Conservation (phyloP, 2,797 vertebrate genomes). For the Brachyrhaphis roseni region DNA sequence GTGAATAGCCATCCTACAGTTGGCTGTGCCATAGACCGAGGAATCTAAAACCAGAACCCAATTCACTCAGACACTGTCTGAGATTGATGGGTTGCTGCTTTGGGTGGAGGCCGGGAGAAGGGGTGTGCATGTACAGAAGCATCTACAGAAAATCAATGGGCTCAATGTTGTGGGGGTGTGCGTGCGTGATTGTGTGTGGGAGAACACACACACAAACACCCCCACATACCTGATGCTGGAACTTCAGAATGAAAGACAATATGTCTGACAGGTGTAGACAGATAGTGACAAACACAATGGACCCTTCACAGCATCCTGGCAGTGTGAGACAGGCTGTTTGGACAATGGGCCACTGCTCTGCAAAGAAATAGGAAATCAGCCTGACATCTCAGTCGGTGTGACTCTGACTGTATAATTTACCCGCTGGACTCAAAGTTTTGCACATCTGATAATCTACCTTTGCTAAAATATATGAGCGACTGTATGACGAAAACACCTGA, state of each 20-base stretch:
- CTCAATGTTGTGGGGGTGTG: slow-evolving; percentile 1
- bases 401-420: slow-evolving; percentile 8
- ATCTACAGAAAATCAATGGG: slow-evolving; percentile 30
- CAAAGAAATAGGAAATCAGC: slow-evolving; percentile 22
- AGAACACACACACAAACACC: slow-evolving; percentile 12
- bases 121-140: slow-evolving; percentile 23
- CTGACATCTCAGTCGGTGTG: slow-evolving; percentile 33
- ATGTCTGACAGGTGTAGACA: slow-evolving; percentile 58
- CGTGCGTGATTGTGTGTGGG: not conserved
- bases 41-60: slow-evolving; percentile 31
- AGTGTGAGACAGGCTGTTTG: slow-evolving; percentile 49
- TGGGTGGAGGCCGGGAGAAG: not conserved
- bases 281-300: slow-evolving; percentile 60
- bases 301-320: slow-evolving; percentile 43
- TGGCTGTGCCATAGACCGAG: slow-evolving; percentile 21
- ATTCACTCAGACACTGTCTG: slow-evolving; percentile 30
- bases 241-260: slow-evolving; percentile 51
- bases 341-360: slow-evolving; percentile 21
- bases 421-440: slow-evolving; percentile 2
- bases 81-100: slow-evolving; percentile 46
- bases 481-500: not conserved
- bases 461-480: not conserved
- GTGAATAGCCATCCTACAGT: slow-evolving; percentile 35
- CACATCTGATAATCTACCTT: slow-evolving; percentile 1
- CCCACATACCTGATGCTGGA: slow-evolving; percentile 15